Evolutionary conservation across 2,797 vertebrate genomes (phyloP).

Genomic region (Arctocebus calabarensis): DNA sequence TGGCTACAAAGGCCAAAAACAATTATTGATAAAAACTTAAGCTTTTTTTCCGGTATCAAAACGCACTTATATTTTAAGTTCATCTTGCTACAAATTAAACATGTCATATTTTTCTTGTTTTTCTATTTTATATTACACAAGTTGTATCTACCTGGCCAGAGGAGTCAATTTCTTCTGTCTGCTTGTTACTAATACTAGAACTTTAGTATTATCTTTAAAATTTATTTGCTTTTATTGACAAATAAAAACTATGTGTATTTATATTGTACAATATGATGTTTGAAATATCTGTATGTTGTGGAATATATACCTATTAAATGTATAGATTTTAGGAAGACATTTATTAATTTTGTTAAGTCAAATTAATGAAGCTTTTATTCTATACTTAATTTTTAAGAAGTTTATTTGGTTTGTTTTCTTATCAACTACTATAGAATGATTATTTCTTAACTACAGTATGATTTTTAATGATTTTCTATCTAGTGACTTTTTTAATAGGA

Average conservation of each 20-base stretch:
- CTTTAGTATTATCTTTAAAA: background rate
- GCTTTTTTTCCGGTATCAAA: background rate
- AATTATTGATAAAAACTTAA: constrained; percentile 38
- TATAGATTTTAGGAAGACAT: constrained; percentile 4
- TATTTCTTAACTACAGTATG: constrained; percentile 7
- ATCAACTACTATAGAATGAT: background rate
- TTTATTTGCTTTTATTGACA: background rate
- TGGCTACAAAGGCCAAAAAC: background rate
- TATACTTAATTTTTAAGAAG: background rate
- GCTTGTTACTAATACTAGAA: constrained; percentile 30
- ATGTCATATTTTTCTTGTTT: constrained; percentile 19
- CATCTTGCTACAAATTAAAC: constrained; percentile 45
- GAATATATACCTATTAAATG: background rate
- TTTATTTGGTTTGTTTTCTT: constrained; percentile 28
- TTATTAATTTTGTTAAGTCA: constrained; percentile 46
- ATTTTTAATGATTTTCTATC: constrained; percentile 50
- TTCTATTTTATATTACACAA: background rate
- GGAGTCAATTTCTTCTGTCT: constrained; percentile 46
- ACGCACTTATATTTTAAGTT: constrained; percentile 45
- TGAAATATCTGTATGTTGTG: background rate
- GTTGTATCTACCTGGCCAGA: background rate
- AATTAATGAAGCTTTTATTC: constrained; percentile 57
- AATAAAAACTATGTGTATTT: background rate
- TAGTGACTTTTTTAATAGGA: constrained; percentile 11
- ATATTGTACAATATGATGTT: background rate